phyloP scores from a whole-genome alignment of 2,113 vertebrate species.

The Aleadryas rufinucha region DNA sequence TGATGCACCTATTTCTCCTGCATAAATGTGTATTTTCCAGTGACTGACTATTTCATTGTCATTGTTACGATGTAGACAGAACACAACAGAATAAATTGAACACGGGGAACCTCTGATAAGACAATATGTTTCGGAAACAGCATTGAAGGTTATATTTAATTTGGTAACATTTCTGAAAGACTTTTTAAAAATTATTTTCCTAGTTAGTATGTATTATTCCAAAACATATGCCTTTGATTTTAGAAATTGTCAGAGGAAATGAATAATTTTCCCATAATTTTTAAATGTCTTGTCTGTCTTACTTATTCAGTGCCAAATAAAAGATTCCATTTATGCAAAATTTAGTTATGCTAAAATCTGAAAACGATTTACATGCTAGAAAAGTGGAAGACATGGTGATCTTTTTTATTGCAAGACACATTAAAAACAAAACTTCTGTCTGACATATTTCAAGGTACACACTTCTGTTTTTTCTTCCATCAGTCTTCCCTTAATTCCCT shows the following conservation, averaged over 20 bases:
- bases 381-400: neutral
- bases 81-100: neutral
- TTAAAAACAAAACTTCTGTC: neutral
- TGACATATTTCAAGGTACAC: neutral
- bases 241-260: constrained; percentile 31
- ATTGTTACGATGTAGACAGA: neutral
- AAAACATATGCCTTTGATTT: constrained; percentile 4
- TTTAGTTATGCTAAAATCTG: neutral
- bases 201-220: constrained; percentile 16
- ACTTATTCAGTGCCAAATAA: neutral
- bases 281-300: constrained; percentile 15
- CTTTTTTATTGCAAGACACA: neutral
- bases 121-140: neutral
- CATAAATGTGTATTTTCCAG: neutral
- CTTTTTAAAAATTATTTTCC: neutral
- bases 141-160: neutral
- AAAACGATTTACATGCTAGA: neutral
- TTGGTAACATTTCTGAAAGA: neutral
- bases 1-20: neutral
- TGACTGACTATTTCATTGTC: neutral
- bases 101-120: neutral
- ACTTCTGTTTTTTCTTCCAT: neutral
- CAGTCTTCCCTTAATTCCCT: neutral
- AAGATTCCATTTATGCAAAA: constrained; percentile 15
- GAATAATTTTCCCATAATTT: neutral